Base-by-base conservation (phyloP, 64 coral and sea anemone genomes). In the Dendronephthya gigantea region DNA sequence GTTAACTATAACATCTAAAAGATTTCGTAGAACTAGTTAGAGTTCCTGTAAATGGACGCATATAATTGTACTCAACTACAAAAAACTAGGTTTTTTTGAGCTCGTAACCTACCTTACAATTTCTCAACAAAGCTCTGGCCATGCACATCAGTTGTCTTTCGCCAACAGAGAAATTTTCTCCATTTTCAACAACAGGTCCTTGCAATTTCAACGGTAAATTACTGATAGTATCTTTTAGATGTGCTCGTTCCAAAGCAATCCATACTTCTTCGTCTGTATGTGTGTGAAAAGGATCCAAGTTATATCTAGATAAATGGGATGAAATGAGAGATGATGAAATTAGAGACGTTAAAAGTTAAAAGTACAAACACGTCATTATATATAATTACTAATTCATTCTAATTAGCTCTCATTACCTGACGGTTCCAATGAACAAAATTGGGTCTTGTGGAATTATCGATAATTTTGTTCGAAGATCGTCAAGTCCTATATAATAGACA, bases 111-210 rank as follows among this genome's bases (percentile, higher is more conserved):
- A 79, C 72, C 32, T 79, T 79, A 79, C 72, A 79, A 35, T 79
- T 79, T 79, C 72, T 34, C 30, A 96, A 76, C 17, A 96, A 86
- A 35, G 93, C 93, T 85, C 93, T 85, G 30, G 93, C 88, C 93
- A 96, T 96, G 58, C 93, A 96, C 29, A 96, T 92, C 23, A 96
- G 85, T 69, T 96, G 93, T 33, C 93, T 65, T 40, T 96, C 93
- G 32, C 93, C 93, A 88, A 96, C 93, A 14, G 93, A 96, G 52
- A 96, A 96, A 35, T 96, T 96, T 41, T 92, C 93, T 51, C 93
- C 93, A 87, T 96, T 96, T 87, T 96, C 93, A 69, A 92, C 68
- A 22, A 96, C 93, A 40, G 93, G 93, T 15, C 90, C 93, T 85
- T 88, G 52, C 40, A 96, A 68, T 40, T 96, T 68, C 32, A 88